Evolutionary conservation across 2,888 invertebrate species (phyloP), one percentile per base, ranked within the genome.

Genomic region (Chloroclysta siterata): DNA sequence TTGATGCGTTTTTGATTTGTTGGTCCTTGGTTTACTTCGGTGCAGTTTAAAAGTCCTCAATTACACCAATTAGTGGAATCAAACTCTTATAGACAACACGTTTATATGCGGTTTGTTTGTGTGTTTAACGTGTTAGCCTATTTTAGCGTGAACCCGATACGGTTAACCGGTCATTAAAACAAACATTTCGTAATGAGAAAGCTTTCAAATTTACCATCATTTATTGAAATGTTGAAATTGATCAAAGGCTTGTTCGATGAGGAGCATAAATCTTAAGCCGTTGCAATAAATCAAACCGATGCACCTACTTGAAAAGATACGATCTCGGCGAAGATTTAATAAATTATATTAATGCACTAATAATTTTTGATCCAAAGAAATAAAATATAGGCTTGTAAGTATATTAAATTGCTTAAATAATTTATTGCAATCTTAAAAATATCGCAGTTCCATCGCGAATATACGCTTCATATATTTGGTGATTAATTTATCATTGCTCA

Each of bases 1-100:
- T 82, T 81, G 77, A 86, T 84, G 83, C 62, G 78, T 77, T 84
- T 83, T 86, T 85, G 78, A 88, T 89, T 82, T 74, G 74, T 72
- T 77, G 74, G 79, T 73, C 79, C 81, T 83, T 82, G 83, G 73
- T 75, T 77, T 75, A 76, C 71, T 74, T 75, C 57, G 60, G 65
- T 70, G 63, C 56, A 60, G 61, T 58, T 63, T 61, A 69, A 63
- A 69, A 64, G 60, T 65, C 69, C 60, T 68, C 66, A 56, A 58
- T 61, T 65, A 70, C 61, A 65, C 41, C 57, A 56, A 72, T 71
- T 72, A 68, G 42, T 5, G 8, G 53, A 60, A 53, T 59, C 56
- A 59, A 53, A 59, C 64, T 62, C 50, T 39, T n/a, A n/a, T 65
- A 66, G 46, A 51, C 57, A 71, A 68, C 55, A 50, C 54, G n/a